Conservation (phyloP, 2,888 invertebrate species). For the Volucella inanis region DNA sequence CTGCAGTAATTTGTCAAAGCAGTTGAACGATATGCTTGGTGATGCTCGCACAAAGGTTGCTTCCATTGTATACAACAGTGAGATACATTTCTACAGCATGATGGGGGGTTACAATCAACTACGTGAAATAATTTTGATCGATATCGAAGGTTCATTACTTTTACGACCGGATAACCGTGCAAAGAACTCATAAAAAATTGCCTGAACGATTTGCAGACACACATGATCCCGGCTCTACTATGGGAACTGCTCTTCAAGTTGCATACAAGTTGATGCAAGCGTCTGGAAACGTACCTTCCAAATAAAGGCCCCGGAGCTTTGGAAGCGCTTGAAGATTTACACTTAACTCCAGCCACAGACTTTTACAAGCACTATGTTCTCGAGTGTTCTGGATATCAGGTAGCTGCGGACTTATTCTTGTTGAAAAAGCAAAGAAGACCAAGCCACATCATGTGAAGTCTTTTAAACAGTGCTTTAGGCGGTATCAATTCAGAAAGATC, state of each 20-base stretch:
- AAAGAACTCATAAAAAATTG: constrained; percentile 89
- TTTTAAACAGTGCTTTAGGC: constrained; percentile 89
- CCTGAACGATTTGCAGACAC: constrained; percentile 89
- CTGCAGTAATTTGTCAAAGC: constrained; percentile 90
- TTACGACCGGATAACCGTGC: constrained; percentile 95
- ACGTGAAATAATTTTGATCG: constrained; percentile 94
- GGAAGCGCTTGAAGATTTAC: constrained; percentile 93
- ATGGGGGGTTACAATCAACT: constrained; percentile 92
- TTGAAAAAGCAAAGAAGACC: constrained; percentile 91
- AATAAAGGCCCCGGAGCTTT: constrained; percentile 95
- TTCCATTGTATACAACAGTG: constrained; percentile 95
- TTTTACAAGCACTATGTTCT: constrained; percentile 98
- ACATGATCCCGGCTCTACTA: constrained; percentile 90
- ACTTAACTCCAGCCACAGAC: constrained; percentile 97
- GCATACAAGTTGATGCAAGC: constrained; percentile 95
- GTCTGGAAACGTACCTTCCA: constrained; percentile 95
- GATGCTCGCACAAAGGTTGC: constrained; percentile 97
- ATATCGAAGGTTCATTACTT: constrained; percentile 96
- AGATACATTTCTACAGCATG: constrained; percentile 96
- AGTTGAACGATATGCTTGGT: constrained; percentile 95
- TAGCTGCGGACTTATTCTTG: constrained; percentile 97
- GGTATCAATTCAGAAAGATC: constrained; percentile 97
- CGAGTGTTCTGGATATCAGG: constrained; percentile 98
- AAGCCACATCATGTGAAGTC: constrained; percentile 89
- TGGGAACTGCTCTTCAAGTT: constrained; percentile 96